These are phyloP conservation scores for Actenoides lindsayi DNA, from an alignment of 2,113 vertebrate species.

Conservation along the genomic window DNA sequence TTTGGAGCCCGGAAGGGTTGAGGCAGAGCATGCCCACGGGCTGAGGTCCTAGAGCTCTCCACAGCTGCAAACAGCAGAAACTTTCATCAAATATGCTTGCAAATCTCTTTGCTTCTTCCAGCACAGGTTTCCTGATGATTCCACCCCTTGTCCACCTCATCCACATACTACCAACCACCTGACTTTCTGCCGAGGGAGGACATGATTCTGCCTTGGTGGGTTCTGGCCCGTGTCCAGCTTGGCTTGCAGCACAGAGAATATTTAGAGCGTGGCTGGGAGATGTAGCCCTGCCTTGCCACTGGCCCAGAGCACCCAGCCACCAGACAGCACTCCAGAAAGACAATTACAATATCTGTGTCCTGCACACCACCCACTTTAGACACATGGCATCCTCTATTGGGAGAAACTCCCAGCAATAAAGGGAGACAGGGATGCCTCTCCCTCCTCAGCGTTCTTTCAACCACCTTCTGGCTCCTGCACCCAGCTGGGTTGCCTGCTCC, in stretches of 20 bases:
- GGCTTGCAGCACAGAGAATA: background rate
- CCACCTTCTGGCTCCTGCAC: background rate
- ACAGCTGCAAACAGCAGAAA: background rate
- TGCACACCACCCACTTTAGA: rapidly evolving
- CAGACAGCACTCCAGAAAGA: background rate
- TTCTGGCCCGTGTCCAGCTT: background rate
- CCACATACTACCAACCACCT: background rate
- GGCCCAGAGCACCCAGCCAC: background rate
- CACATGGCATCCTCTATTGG: rapidly evolving
- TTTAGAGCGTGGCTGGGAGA: background rate
- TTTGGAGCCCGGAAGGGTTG: background rate
- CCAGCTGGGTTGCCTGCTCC: background rate
- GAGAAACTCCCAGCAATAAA: rapidly evolving
- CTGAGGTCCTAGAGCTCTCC: background rate
- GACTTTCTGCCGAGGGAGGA: background rate
- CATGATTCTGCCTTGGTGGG: background rate
- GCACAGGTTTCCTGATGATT: background rate
- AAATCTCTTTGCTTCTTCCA: background rate
- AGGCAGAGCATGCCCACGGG: background rate
- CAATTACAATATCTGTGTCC: background rate
- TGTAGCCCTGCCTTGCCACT: background rate
- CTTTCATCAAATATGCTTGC: background rate
- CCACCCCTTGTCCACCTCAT: too few species aligned
- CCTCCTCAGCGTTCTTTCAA: background rate
- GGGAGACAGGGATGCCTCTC: background rate